Base-by-base conservation (phyloP, 1,140 invertebrate species). In the Zaprionus tsacasi region DNA sequence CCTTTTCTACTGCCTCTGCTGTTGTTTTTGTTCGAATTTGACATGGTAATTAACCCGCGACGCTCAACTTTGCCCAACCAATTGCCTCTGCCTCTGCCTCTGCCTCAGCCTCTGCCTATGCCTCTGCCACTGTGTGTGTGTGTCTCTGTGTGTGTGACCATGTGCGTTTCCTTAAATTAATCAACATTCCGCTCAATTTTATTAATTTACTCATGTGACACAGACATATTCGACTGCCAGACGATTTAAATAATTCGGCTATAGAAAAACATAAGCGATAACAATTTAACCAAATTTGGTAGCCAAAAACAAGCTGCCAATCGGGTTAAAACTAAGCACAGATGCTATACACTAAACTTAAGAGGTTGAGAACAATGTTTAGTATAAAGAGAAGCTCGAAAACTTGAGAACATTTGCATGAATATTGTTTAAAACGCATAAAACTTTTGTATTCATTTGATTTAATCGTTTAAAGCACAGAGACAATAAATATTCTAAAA, bases 11-110 rank as follows among this genome's bases (percentile, higher is more conserved):
- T 89, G 74, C 35, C 35, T 33, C 38, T 73, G 59, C 74, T 89
- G 78, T 85, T 88, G 85, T 89, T 89, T 90, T 81, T 89, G 85
- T 88, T 88, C 85, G 86, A 89, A 90, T 90, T 89, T 89, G 85
- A 89, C 86, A 89, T 89, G 85, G 85, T 89, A 89, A 89, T 89
- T 89, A 89, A 89, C 85, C 85, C 81, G 76, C 81, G 83, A 89
- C 83, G 83, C 78, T 88, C 85, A 89, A 88, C 83, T 89, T 89
- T 87, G 80, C 85, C 83, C 83, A 82, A 82, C 76, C 68, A 82
- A 79, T 86, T 88, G 69, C 66, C 80, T 83, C 76, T 35, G 55
- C 43, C 38, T 64, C 40, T 75, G 35, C 56, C 3, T 36, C 21
- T 1, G 21, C 21, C 21, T 1, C 21, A 21, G 21, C 21, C 80